Evolutionary conservation across 1,140 invertebrate genomes (phyloP), one percentile per base, ranked within the genome.

Genomic region (Drosophila bifasciata): DNA sequence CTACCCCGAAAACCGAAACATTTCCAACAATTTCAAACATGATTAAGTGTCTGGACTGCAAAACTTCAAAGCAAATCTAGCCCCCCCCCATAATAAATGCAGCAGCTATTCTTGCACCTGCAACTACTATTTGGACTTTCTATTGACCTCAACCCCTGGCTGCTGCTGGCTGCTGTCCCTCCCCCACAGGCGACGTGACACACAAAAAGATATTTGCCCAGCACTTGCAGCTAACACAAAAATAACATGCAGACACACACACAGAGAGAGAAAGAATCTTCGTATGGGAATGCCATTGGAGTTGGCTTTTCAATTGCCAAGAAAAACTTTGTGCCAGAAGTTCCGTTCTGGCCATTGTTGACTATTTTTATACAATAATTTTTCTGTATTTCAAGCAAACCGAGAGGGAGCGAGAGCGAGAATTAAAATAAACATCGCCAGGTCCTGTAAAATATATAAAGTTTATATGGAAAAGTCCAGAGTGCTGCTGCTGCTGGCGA

Each of bases 351-450:
- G 48, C 49, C 68, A 52, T 63, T 72, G 63, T 63, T 67, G 73
- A 76, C 62, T 74, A 77, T 59, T 77, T 81, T 81, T 57, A 43
- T 77, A 58, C 56, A 63, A 84, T 73, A 76, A 66, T 63, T 52
- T 41, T 41, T 61, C n/a, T 17, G 70, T 41, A 57, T 52, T 50
- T 71, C 19, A 41, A 44, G 50, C 40, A 43, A 55, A 61, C 25
- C 51, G 17, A 48, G 64, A 25, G 1, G 11, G 23, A 25, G 6
- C 46, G 49, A 50, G 60, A 49, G 73, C 69, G 68, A 85, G 68
- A 85, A 85, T 85, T 85, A 85, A 85, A 85, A 85, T 79, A 88
- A 85, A 85, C 81, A 85, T 76, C 56, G 23, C 62, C 62, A 76
- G 61, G 62, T 64, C 59, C 59, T 76, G 76, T 61, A 58, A 80